phyloP scores from a whole-genome alignment of 2,888 invertebrate genomes.

The Piscicola geometra region DNA sequence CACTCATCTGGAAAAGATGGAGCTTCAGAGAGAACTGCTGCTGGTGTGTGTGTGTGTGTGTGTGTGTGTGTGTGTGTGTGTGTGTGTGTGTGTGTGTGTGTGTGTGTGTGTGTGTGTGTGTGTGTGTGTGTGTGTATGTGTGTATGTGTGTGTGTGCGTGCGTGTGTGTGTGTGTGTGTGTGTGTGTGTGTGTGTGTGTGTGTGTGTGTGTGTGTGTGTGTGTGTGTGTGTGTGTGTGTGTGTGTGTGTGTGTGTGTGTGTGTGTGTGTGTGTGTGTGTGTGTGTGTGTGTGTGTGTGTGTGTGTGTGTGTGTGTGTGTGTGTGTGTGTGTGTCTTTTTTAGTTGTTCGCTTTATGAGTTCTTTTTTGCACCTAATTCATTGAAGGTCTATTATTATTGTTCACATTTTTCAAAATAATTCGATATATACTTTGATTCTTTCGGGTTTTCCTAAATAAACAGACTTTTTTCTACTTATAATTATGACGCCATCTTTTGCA shows the following conservation, averaged over 20 bases:
- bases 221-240: conserved; percentile 28
- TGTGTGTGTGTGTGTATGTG: conserved; percentile 31
- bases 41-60: conserved; percentile 30
- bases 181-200: conserved; percentile 24
- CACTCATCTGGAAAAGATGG: background rate
- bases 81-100: conserved; percentile 34
- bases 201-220: conserved; percentile 16
- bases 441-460: too few species aligned
- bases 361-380: too few species aligned
- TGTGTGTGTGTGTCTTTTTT: too few species aligned
- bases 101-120: conserved; percentile 35
- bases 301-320: conserved; percentile 17
- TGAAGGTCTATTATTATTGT: too few species aligned
- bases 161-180: conserved; percentile 23
- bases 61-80: conserved; percentile 30
- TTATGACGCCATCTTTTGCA: too few species aligned
- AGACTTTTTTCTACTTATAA: too few species aligned
- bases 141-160: conserved; percentile 33
- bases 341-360: too few species aligned
- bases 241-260: conserved; percentile 33
- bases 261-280: conserved; percentile 32
- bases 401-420: too few species aligned
- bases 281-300: conserved; percentile 33
- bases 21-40: conserved; percentile 20
- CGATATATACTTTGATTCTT: too few species aligned